These are phyloP conservation scores for Tapirus indicus DNA, from an alignment of 2,797 vertebrate species.

Conservation along the genomic window DNA sequence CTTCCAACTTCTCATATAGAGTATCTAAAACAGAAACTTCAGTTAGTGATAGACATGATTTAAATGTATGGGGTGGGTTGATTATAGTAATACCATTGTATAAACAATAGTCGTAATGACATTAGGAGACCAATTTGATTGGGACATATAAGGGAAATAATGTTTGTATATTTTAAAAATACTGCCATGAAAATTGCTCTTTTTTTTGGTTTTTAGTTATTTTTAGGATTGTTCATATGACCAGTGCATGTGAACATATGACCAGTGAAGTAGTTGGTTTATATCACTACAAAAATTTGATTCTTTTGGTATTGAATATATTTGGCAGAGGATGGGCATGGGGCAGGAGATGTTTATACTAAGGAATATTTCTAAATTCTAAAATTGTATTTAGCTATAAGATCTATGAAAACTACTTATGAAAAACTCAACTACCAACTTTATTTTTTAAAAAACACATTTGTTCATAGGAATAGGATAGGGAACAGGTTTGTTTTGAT, in stretches of 20 bases:
- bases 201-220: neutral
- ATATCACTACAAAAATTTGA: neutral
- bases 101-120: neutral
- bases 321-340: neutral
- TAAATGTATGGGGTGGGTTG: neutral
- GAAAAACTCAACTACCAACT: neutral
- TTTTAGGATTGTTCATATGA: neutral
- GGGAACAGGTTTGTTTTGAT: neutral
- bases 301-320: neutral
- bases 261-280: neutral
- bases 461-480: neutral
- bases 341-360: neutral
- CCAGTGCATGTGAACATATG: neutral
- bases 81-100: neutral
- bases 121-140: neutral
- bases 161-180: neutral
- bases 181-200: neutral
- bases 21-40: neutral
- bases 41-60: neutral
- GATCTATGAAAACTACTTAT: neutral
- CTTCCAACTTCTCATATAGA: neutral
- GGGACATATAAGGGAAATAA: neutral
- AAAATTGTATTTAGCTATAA: conserved; percentile 38
- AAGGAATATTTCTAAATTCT: conserved; percentile 42
- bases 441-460: neutral